These are phyloP conservation scores for Eremobia ochroleuca DNA, from an alignment of 2,888 invertebrate species.

Conservation along the genomic window DNA sequence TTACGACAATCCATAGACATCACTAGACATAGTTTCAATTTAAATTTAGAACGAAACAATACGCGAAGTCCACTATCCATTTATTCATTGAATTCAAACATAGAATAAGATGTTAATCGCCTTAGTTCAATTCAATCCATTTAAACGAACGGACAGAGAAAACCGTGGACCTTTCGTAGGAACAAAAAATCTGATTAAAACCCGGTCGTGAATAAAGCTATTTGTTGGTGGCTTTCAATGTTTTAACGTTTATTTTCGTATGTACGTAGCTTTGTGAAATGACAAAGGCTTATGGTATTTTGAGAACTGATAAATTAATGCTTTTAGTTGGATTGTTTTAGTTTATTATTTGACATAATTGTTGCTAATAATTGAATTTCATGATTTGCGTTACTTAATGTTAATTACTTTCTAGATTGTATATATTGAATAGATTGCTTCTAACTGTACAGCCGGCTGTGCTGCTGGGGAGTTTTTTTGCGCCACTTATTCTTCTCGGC, in stretches of 20 bases:
- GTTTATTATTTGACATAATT: not conserved
- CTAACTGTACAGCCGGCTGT: too few relatives aligned
- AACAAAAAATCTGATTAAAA: conserved; percentile 48
- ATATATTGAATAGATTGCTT: not conserved
- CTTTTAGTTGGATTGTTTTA: too few relatives aligned
- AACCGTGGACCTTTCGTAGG: conserved; percentile 11
- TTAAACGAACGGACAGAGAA: conserved; percentile 38
- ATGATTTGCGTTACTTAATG: not conserved
- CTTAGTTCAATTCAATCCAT: conserved; percentile 53
- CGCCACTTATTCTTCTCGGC: too few relatives aligned
- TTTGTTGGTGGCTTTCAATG: conserved; percentile 47
- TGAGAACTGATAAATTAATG: conserved; percentile 1
- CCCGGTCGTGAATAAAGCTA: conserved; percentile 29
- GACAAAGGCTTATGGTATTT: conserved; percentile 28
- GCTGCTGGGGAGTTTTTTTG: too few relatives aligned
- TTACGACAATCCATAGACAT: not conserved
- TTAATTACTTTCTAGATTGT: not conserved
- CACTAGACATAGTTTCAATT: conserved; percentile 28
- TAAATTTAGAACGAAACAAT: conserved; percentile 54
- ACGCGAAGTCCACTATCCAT: conserved; percentile 29
- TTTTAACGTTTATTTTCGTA: conserved; percentile 27
- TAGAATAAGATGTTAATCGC: conserved; percentile 63
- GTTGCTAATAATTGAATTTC: too few relatives aligned
- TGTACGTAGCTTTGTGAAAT: conserved; percentile 27
- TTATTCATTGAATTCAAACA: conserved; percentile 55